Base-by-base conservation (phyloP, 1,140 invertebrate genomes). In the Phymorhynchus buccinoides region DNA sequence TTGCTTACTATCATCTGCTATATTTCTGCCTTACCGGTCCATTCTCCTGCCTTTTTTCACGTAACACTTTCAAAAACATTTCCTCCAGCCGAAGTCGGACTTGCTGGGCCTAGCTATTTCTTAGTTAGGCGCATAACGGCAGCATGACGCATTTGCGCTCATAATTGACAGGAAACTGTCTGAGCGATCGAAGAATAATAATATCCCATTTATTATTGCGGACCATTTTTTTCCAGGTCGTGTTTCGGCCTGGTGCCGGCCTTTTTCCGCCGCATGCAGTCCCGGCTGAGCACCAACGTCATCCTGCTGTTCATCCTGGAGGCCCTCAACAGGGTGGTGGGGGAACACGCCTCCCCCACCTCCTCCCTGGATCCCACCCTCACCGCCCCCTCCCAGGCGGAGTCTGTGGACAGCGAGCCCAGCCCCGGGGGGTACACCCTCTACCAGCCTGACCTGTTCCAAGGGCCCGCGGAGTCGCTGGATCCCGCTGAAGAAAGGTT, bases 401-500 rank as follows among this genome's bases (percentile, higher is more conserved):
- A 41, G 22, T 14, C 48, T 12, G 37, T n/a, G 37, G 42, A 52
- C 39, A 73, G 32, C 62, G 71, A 83, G 30, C 16, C 48, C 30
- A 14, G 22, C 32, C 30, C 16, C 35, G 79, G 22, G 14, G n/a
- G 7, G 6, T 62, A 86, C 83, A 86, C 32, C 80, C 84, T 83
- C 44, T 88, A 7, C 52, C 14, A 32, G 16, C 80, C 73, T 2
- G 44, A 66, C 66, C 73, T 82, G 3, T 84, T 86, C 77, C 4
- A 41, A 39, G 41, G 85, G 81, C 32, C 56, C 83, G 35, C 84
- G 66, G 18, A 62, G 71, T 1, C 42, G 37, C 35, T 84, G 85
- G 73, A 35, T 22, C 44, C 78, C 88, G 41, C 88, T 6, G 88
- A 90, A 18, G 68, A 84, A 3, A 42, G 85, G 56, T n/a, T n/a